Evolutionary conservation across 2,113 vertebrate genomes (phyloP).

Genomic region (Tragelaphus buxtoni): DNA sequence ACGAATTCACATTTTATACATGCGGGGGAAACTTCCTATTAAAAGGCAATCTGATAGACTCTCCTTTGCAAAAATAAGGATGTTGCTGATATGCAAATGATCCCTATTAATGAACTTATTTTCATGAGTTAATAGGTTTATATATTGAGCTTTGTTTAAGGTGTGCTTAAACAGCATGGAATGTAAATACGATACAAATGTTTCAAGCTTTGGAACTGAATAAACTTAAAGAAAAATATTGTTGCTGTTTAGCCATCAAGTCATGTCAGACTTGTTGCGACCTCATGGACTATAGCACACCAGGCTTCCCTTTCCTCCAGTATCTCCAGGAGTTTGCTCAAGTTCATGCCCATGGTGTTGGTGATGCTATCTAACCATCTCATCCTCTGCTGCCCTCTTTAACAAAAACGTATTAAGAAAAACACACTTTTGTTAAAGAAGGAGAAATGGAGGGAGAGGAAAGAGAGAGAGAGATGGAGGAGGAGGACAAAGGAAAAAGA

Average conservation of each 20-base stretch:
- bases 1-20: background rate
- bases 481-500: background rate
- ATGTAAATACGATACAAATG: background rate
- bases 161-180: background rate
- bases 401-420: background rate
- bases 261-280: fast-evolving
- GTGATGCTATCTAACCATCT: background rate
- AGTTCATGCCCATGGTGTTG: background rate
- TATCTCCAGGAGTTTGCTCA: background rate
- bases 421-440: background rate
- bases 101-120: background rate
- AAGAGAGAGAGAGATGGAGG: background rate
- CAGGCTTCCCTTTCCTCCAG: background rate
- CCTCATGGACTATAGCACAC: fast-evolving
- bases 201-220: background rate
- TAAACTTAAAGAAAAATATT: background rate
- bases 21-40: background rate
- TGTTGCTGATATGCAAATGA: background rate
- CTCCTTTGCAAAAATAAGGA: background rate
- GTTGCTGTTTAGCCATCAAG: background rate
- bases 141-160: background rate
- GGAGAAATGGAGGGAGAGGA: background rate
- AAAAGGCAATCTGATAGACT: background rate
- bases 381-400: background rate
- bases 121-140: background rate